Conservation (phyloP, 92 coral and sea anemone species). For the Muricea muricata region DNA sequence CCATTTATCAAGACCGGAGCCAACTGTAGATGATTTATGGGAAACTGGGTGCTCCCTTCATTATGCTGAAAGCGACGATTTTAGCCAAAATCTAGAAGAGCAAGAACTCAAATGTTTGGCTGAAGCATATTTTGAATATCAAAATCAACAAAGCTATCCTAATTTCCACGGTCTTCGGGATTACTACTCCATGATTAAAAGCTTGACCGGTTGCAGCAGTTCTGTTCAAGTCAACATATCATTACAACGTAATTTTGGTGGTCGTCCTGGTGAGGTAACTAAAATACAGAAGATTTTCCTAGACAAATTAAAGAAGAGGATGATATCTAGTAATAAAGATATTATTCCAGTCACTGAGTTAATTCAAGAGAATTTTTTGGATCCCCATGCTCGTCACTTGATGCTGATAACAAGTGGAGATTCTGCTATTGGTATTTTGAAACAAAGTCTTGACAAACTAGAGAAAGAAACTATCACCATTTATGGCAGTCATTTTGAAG, state of each 20-base stretch:
- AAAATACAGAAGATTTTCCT: constrained; percentile 78
- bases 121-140: constrained; percentile 81
- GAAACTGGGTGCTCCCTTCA: constrained; percentile 93
- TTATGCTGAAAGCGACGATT: constrained; percentile 49
- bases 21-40: constrained; percentile 77
- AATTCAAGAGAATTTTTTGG: constrained; percentile 81
- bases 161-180: constrained; percentile 98
- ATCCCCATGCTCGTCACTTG: constrained; percentile 84
- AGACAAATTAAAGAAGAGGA: constrained; percentile 57
- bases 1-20: constrained; percentile 97
- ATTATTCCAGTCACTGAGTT: constrained; percentile 70
- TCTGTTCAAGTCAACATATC: constrained; percentile 70
- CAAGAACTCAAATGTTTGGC: constrained; percentile 79
- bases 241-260: constrained; percentile 95
- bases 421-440: constrained; percentile 92
- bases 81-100: constrained; percentile 26
- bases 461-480: constrained; percentile 93
- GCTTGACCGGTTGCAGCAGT: constrained; percentile 66
- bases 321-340: constrained; percentile 41
- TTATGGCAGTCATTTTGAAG: constrained; percentile 94
- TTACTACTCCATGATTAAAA: constrained; percentile 89
- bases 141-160: constrained; percentile 67
- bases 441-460: constrained; percentile 72
- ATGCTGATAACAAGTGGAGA: constrained; percentile 96
- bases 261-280: constrained; percentile 70